Evolutionary conservation across 2,113 vertebrate species (phyloP), one percentile per base, ranked within the genome.

Genomic region (Forbesichthys agassizii): DNA sequence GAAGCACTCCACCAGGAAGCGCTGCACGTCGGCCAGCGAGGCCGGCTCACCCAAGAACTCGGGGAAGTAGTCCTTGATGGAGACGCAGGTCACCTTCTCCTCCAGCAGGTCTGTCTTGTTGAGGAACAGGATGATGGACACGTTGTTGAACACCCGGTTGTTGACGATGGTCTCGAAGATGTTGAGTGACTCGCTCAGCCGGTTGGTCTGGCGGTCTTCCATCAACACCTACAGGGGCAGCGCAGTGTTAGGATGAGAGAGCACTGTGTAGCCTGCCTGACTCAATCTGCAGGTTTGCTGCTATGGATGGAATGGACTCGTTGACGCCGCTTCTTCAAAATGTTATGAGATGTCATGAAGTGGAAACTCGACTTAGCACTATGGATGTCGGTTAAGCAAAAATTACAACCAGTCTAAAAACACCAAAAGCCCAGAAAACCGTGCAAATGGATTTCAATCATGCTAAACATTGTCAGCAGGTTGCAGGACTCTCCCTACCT

Each of bases 131-230:
- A 98, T 99, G 89, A 99, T 98, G 57, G 97, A 99, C 81, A 98
- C 96, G 3, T 96, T 97, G 91, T 93, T 93, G 93, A 98, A 99
- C 62, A 96, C 96, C 11, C 97, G 91, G 88, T 99, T 99, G 83
- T 99, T 99, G 87, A 96, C 95, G 13, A 99, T 98, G 0, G 97
- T 98, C 88, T 99, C 97, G 55, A 99, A 99, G 93, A 99, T 98
- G 93, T 97, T 98, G 88, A 99, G 95, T 2, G 97, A 98, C 78
- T 99, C 97, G 0, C 92, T 96, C 3, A 99, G 95, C 82, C 97
- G 94, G 71, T 98, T 99, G n/a, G 97, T 99, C 79, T 93, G 94
- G 49, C 96, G 91, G 87, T 99, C 97, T 81, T 99, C 97, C 97
- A 99, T 99, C 3, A 99, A 94, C 90, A 99, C 96, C 84, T 91